A percentile compares a stretch with the other conserved stretches of the same genome.
Conservation (phyloP, 2,113 vertebrate genomes). For the Labrus mixtus region DNA sequence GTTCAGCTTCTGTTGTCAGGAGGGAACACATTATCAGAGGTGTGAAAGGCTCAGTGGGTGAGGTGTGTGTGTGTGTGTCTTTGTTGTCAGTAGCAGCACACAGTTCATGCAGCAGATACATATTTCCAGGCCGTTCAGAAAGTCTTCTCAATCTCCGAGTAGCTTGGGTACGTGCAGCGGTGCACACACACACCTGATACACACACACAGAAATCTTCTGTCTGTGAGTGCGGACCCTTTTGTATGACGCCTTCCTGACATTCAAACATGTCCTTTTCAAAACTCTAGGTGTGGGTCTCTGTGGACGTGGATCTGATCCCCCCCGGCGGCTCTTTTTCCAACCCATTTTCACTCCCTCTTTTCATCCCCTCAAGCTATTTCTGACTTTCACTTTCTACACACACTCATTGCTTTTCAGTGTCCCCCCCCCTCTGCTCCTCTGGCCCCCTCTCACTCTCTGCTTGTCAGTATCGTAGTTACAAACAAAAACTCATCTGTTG, state of each 20-base stretch:
- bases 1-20: conserved; percentile 14
- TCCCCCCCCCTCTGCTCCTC: neutral
- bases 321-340: neutral
- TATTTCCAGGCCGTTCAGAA: conserved; percentile 4
- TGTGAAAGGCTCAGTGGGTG: conserved; percentile 20
- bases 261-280: neutral
- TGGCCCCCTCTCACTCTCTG: neutral
- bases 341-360: neutral
- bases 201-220: conserved; percentile 2
- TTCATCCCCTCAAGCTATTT: neutral
- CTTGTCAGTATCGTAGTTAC: neutral
- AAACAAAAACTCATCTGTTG: neutral
- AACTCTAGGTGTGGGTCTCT: neutral
- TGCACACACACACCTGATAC: neutral
- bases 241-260: neutral
- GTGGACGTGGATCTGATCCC: neutral
- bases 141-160: neutral
- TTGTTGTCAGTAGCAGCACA: too few species aligned
- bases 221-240: neutral
- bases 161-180: neutral
- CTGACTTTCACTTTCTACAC: neutral
- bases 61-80: neutral
- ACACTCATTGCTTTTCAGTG: neutral
- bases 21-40: conserved; percentile 37
- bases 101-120: neutral